These are phyloP conservation scores for Eulemur macaco DNA, from an alignment of 2,113 vertebrate genomes.

Conservation along the genomic window DNA sequence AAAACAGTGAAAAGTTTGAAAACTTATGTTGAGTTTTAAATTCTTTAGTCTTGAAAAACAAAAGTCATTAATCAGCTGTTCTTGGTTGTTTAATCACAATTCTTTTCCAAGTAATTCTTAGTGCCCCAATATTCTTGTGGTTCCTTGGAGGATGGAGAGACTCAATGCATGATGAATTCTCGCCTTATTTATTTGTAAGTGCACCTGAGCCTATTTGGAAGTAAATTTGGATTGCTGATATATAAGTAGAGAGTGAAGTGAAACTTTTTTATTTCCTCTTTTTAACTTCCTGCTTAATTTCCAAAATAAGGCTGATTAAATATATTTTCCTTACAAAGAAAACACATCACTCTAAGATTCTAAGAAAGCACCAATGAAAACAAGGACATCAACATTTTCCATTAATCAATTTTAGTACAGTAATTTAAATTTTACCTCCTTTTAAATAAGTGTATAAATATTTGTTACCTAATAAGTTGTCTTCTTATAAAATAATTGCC, in stretches of 20 bases:
- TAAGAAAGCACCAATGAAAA: neutral
- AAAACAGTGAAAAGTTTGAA: neutral
- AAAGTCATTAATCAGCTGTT: neutral
- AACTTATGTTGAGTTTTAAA: constrained; percentile 8
- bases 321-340: neutral
- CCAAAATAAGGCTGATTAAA: neutral
- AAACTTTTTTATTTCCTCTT: neutral
- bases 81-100: neutral
- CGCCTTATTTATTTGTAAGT: constrained; percentile 28
- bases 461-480: neutral
- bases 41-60: neutral
- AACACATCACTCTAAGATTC: neutral
- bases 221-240: neutral
- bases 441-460: constrained; percentile 14
- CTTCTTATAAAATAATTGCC: neutral
- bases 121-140: neutral
- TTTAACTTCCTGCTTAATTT: neutral
- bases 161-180: neutral
- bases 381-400: neutral
- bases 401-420: neutral
- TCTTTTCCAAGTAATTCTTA: neutral
- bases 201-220: neutral
- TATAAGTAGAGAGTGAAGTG: neutral
- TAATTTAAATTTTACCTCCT: constrained; percentile 27
- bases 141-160: neutral